Evolutionary conservation across 2,113 vertebrate species (phyloP).

Genomic region (Collichthys lucidus): DNA sequence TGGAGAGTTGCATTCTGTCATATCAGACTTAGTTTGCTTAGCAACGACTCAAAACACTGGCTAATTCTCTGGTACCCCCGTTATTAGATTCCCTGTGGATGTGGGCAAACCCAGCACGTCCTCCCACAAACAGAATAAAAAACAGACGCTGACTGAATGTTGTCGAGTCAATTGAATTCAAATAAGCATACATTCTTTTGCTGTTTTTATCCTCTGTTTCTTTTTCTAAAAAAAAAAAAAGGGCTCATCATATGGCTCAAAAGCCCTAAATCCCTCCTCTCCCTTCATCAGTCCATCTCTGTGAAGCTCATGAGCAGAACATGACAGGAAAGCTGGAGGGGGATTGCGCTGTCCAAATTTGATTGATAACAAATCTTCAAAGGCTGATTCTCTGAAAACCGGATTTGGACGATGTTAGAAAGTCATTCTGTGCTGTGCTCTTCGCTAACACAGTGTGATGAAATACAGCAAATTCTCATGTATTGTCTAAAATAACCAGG

Average conservation of each 20-base stretch:
- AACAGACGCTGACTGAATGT: background rate
- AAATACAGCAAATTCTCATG: background rate
- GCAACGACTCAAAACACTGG: conserved; percentile 70
- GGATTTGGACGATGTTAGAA: background rate
- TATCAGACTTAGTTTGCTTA: conserved; percentile 70
- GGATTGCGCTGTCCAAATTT: conserved; percentile 15
- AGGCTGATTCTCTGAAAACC: conserved; percentile 14
- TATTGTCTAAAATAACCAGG: conserved; percentile 1
- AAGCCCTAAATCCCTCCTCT: conserved; percentile 22
- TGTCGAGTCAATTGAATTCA: background rate
- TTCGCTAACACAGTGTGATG: background rate
- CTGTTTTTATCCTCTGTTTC: background rate
- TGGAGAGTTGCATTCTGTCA: conserved; percentile 60
- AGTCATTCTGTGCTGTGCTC: background rate
- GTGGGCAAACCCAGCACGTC: conserved; percentile 16
- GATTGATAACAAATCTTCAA: conserved; percentile 37
- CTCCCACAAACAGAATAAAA: conserved; percentile 5
- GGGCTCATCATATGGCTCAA: background rate
- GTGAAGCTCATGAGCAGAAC: conserved; percentile 32
- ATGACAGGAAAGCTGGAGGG: conserved; percentile 36
- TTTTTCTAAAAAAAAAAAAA: background rate
- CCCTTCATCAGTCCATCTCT: conserved; percentile 8
- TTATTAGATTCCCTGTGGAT: conserved; percentile 61
- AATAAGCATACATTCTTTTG: background rate
- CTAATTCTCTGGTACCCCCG: conserved; percentile 47